Percentiles rank a stretch among this genome's conserved stretches.
Evolutionary conservation across 2,113 vertebrate species (phyloP).

Genomic region (Symphodus melops): DNA sequence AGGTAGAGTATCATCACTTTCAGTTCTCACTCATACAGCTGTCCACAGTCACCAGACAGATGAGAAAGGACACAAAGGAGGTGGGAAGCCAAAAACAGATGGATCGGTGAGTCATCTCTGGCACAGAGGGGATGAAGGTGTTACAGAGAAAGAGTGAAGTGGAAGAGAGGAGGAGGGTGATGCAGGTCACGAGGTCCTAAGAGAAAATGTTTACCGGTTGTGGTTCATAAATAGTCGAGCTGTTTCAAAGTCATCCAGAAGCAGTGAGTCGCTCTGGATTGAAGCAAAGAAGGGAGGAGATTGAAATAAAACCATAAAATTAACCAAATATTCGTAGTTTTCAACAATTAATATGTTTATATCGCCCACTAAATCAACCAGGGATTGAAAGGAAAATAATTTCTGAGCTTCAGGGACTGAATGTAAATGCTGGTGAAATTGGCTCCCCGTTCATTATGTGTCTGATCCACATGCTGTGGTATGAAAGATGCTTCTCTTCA

Average conservation of each 20-base stretch:
- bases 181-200: slow-evolving; percentile 64
- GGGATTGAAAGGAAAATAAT: neutral
- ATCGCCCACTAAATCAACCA: neutral
- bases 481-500: slow-evolving; percentile 27
- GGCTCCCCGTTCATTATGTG: neutral
- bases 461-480: neutral
- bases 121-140: slow-evolving; percentile 35
- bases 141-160: slow-evolving; percentile 40
- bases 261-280: slow-evolving; percentile 82
- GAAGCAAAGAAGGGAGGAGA: slow-evolving; percentile 57
- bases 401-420: slow-evolving; percentile 1
- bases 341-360: neutral
- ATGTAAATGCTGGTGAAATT: neutral
- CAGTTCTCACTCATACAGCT: neutral
- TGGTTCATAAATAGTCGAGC: slow-evolving; percentile 79
- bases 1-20: neutral
- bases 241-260: slow-evolving; percentile 82
- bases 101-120: slow-evolving; percentile 38
- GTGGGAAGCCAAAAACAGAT: slow-evolving; percentile 21
- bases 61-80: slow-evolving; percentile 20
- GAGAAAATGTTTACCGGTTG: slow-evolving; percentile 77
- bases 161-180: slow-evolving; percentile 22
- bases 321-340: neutral
- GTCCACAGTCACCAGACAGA: slow-evolving; percentile 6
- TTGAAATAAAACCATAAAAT: slow-evolving; percentile 21